A percentile compares a stretch with the other conserved stretches of the same genome.
phyloP scores from a whole-genome alignment of 2,797 vertebrate species.

The Xiphorhynchus erythropygius region DNA sequence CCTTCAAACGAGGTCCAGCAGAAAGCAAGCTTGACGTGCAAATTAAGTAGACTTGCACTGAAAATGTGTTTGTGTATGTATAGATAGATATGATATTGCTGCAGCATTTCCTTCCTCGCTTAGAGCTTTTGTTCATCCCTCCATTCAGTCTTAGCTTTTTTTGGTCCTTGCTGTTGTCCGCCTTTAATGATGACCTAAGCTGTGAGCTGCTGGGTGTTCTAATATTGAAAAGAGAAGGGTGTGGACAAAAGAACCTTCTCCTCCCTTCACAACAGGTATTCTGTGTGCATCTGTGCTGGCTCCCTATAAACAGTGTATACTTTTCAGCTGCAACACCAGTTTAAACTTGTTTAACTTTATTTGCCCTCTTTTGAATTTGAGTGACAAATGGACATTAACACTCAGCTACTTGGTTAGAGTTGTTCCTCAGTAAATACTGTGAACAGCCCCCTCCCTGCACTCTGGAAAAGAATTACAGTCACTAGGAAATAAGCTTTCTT shows the following conservation, averaged over 20 bases:
- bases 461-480: neutral
- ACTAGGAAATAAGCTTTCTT: neutral
- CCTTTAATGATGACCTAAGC: neutral
- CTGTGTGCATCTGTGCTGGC: neutral
- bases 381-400: neutral
- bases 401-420: neutral
- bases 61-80: neutral
- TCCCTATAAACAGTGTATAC: neutral
- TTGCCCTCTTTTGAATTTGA: neutral
- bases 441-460: neutral
- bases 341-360: neutral
- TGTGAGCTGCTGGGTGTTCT: neutral
- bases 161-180: neutral
- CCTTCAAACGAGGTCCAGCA: neutral
- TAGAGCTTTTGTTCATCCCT: neutral
- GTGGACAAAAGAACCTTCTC: neutral
- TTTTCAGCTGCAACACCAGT: neutral
- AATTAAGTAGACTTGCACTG: neutral
- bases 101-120: neutral
- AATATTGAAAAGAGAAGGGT: neutral
- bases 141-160: neutral
- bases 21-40: slow-evolving; percentile 39
- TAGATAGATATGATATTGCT: neutral
- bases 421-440: neutral
- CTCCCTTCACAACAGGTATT: neutral